Percentiles rank a stretch among this genome's conserved stretches.
Evolutionary conservation across 1,140 invertebrate genomes (phyloP).

Genomic region (Achroia grisella): DNA sequence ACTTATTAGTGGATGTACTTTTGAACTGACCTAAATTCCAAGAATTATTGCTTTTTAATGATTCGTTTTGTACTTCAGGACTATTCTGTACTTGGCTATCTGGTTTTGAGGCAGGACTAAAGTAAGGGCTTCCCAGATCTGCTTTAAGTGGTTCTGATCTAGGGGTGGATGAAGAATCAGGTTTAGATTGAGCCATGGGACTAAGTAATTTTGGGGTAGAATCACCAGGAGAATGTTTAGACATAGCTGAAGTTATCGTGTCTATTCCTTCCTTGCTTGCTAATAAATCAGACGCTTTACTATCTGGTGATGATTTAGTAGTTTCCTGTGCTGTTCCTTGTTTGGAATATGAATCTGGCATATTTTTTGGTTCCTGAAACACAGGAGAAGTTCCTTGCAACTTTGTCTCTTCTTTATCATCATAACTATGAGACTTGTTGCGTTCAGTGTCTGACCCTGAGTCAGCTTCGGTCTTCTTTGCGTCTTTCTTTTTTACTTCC

Average conservation of each 20-base stretch:
- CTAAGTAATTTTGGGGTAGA: constrained; percentile 47
- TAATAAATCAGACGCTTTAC: constrained; percentile 22
- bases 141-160: constrained; percentile 48
- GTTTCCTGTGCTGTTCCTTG: constrained; percentile 17
- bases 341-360: constrained; percentile 39
- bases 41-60: constrained; percentile 43
- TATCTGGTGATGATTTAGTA: constrained; percentile 31
- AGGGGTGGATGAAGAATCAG: constrained; percentile 63
- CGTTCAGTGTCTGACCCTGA: constrained; percentile 29
- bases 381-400: constrained; percentile 34
- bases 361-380: constrained; percentile 60
- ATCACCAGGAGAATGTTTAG: constrained; percentile 28
- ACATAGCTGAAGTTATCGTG: constrained; percentile 22
- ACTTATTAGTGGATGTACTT: constrained; percentile 55
- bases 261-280: constrained; percentile 30
- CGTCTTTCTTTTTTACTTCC: constrained; percentile 32
- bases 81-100: constrained; percentile 64
- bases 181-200: constrained; percentile 56
- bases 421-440: constrained; percentile 28
- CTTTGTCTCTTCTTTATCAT: constrained; percentile 34
- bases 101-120: constrained; percentile 62
- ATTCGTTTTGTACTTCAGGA: constrained; percentile 51
- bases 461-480: constrained; percentile 35
- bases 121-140: constrained; percentile 58
- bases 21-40: constrained; percentile 63